These are phyloP conservation scores for Tetheella fluctuosa DNA, from an alignment of 2,888 invertebrate species.

Conservation along the genomic window DNA sequence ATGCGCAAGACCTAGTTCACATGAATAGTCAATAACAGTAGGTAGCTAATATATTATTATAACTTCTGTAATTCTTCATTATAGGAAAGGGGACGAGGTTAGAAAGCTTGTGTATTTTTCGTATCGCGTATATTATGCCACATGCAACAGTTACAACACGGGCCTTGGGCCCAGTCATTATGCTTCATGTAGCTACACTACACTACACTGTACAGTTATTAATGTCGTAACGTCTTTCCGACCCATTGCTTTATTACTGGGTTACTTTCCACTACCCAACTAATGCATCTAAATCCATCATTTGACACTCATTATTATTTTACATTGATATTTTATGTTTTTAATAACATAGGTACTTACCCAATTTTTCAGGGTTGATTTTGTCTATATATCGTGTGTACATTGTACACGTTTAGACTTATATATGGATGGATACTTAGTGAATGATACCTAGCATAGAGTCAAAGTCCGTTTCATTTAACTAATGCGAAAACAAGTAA, in stretches of 20 bases:
- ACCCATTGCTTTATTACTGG: constrained; percentile 36
- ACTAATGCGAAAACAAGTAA: too few species aligned
- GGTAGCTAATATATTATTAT: neutral
- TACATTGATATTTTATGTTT: too few species aligned
- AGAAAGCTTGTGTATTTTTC: constrained; percentile 65
- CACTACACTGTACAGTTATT: constrained; percentile 47
- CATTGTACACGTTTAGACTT: too few species aligned
- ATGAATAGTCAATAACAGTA: neutral
- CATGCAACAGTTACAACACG: constrained; percentile 64
- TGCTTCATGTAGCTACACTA: constrained; percentile 40
- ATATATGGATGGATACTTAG: too few species aligned
- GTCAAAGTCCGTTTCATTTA: too few species aligned
- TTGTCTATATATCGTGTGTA: too few species aligned
- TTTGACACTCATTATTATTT: neutral
- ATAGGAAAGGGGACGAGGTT: constrained; percentile 68
- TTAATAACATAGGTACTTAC: too few species aligned
- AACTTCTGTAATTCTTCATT: constrained; percentile 30
- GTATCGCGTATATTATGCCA: constrained; percentile 45
- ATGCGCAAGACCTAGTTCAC: neutral
- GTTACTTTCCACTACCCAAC: constrained; percentile 24
- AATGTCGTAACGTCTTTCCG: constrained; percentile 57
- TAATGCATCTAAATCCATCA: neutral
- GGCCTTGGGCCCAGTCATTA: constrained; percentile 62
- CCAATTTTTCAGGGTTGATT: too few species aligned
- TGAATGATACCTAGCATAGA: too few species aligned